Base-by-base conservation (phyloP, 35 echinoderm and acorn worm genomes). In the Patiria miniata region DNA sequence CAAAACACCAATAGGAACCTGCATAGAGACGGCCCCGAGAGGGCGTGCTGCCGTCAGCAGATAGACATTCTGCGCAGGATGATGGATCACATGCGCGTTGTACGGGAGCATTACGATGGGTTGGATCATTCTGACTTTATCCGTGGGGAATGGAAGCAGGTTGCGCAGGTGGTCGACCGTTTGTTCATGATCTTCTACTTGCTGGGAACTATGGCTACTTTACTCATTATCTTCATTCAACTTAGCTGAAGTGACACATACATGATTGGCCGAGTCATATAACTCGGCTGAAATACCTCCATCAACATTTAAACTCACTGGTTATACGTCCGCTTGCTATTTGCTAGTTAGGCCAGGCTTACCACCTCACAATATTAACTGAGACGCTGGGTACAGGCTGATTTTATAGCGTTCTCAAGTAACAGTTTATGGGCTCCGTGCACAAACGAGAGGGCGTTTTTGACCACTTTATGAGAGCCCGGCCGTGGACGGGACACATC, bases 171-270 rank as follows among this genome's bases (percentile, higher is more conserved):
- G 2, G 82, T 99, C 1, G 96, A 99, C 53, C 53, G 96, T 21
- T 37, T 94, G 17, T 99, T 94, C 79, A 82, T 94, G 77, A 83
- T 99, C 40, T 89, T 99, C 42, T 99, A 99, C 52, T n/a, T 99
- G 8, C 17, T 93, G 4, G 77, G 93, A 0, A 88, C 96, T 18
- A 61, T 87, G 4, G 81, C 81, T 4, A 94, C 96, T 15, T 80
- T 99, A 29, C 39, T 91, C 47, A 91, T 94, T 18, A 91, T 94
- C 23, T 36, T 73, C 26, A 73, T 32, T 32, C 65, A 73, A 34
- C 34, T 73, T 10, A 23, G 65, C 34, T 73, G 34, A 73, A 61
- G 42, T 12, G 42, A 6, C 42, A 47, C 42, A 4, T 4, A 47
- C 42, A 12, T 47, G 42, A 6, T 47, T 12, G 42, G 42, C 42